phyloP scores from a whole-genome alignment of 2,888 invertebrate species.

The Orgyia antiqua region DNA sequence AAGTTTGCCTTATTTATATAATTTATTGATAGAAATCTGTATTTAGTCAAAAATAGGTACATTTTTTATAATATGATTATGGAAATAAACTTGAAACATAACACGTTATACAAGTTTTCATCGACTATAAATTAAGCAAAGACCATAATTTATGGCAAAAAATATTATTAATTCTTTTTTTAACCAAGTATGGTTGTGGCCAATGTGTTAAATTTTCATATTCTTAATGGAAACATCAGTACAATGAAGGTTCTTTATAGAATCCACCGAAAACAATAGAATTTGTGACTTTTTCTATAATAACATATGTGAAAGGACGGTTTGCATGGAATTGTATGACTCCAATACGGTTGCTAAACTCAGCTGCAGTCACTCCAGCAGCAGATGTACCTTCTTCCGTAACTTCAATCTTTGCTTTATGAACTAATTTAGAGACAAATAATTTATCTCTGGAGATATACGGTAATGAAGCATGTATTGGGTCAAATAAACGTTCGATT shows the following conservation, averaged over 20 bases:
- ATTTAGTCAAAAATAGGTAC: too few relatives aligned
- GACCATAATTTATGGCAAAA: too few relatives aligned
- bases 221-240: too few relatives aligned
- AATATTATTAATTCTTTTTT: too few relatives aligned
- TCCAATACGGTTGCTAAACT: conserved; percentile 71
- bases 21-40: too few relatives aligned
- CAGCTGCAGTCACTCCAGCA: conserved; percentile 74
- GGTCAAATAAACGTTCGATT: conserved; percentile 80
- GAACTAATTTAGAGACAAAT: conserved; percentile 79
- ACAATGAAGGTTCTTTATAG: conserved; percentile 53
- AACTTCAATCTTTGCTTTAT: conserved; percentile 85
- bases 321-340: conserved; percentile 80
- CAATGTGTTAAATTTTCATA: too few relatives aligned
- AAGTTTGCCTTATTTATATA: too few relatives aligned
- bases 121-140: too few relatives aligned
- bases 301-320: conserved; percentile 82
- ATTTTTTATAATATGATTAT: too few relatives aligned
- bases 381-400: conserved; percentile 86
- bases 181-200: too few relatives aligned
- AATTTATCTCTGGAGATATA: conserved; percentile 70
- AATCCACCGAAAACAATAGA: conserved; percentile 65
- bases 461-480: conserved; percentile 40
- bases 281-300: conserved; percentile 79
- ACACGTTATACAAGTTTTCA: too few relatives aligned
- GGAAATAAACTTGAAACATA: too few relatives aligned